Conservation (phyloP, 2,113 vertebrate genomes). For the Syngnathus floridae region DNA sequence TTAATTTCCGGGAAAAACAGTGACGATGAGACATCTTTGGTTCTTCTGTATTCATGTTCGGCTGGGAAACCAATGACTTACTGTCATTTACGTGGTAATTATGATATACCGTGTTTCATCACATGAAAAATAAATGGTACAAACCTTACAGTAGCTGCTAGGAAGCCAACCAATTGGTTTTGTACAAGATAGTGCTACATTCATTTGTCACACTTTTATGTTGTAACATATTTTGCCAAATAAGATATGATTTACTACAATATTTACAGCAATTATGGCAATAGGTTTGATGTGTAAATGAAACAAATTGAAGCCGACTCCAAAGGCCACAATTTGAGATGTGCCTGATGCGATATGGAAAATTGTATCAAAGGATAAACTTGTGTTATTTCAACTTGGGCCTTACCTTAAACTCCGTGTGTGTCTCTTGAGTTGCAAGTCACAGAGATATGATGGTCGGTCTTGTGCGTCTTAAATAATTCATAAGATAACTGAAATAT, state of each 20-base stretch:
- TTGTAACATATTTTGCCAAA: constrained; percentile 17
- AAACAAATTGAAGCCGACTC: neutral
- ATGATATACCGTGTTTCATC: constrained; percentile 21
- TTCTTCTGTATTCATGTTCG: constrained; percentile 38
- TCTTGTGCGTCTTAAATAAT: neutral
- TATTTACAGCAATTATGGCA: constrained; percentile 11
- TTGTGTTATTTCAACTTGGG: constrained; percentile 10
- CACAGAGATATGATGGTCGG: neutral
- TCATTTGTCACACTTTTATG: constrained; percentile 23
- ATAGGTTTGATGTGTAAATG: neutral
- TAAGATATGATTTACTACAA: constrained; percentile 4
- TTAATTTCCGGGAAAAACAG: constrained; percentile 22
- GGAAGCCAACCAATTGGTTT: constrained; percentile 40
- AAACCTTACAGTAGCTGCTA: constrained; percentile 50
- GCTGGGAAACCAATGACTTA: constrained; percentile 40
- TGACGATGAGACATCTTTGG: constrained; percentile 25
- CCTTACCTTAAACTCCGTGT: neutral
- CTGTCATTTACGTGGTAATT: constrained; percentile 31
- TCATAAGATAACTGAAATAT: neutral
- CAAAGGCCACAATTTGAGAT: neutral
- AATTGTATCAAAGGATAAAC: constrained; percentile 8
- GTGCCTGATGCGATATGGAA: neutral
- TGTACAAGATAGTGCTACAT: constrained; percentile 29
- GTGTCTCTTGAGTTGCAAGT: neutral
- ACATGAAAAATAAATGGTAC: constrained; percentile 14